phyloP scores from a whole-genome alignment of 2,113 vertebrate genomes.

The Toxotes chatareus region DNA sequence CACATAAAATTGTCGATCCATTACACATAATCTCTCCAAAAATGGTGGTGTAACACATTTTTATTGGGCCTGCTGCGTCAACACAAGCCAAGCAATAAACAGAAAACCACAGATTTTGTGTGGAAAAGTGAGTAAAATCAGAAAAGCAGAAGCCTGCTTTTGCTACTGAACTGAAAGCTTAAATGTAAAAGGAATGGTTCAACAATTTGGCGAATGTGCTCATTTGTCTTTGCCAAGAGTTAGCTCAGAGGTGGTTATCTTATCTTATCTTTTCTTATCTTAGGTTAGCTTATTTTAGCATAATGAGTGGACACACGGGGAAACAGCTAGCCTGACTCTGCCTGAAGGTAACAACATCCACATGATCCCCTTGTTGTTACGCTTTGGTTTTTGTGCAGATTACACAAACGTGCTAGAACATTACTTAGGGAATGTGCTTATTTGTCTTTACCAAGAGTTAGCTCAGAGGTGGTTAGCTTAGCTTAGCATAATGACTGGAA shows the following conservation, averaged over 20 bases:
- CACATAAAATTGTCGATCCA: conserved; percentile 4
- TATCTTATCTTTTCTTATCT: background rate
- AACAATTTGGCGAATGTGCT: background rate
- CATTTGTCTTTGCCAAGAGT: background rate
- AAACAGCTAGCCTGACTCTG: background rate
- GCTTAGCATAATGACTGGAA: background rate
- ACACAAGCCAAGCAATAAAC: conserved; percentile 8
- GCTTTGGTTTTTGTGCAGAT: background rate
- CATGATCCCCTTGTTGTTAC: background rate
- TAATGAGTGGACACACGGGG: background rate
- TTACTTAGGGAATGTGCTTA: background rate
- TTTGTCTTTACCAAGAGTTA: background rate
- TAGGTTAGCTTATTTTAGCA: background rate
- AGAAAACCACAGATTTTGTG: background rate
- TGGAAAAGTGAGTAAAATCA: background rate
- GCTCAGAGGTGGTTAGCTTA: background rate
- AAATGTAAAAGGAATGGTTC: background rate
- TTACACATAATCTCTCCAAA: background rate
- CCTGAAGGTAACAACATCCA: background rate
- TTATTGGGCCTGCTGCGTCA: conserved; percentile 5
- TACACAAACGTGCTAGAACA: background rate
- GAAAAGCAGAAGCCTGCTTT: background rate
- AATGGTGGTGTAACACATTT: conserved; percentile 7
- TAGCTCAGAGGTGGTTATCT: background rate
- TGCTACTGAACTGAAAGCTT: background rate